Base-by-base conservation (phyloP, 1,140 invertebrate species). In the Zaprionus ghesquierei region DNA sequence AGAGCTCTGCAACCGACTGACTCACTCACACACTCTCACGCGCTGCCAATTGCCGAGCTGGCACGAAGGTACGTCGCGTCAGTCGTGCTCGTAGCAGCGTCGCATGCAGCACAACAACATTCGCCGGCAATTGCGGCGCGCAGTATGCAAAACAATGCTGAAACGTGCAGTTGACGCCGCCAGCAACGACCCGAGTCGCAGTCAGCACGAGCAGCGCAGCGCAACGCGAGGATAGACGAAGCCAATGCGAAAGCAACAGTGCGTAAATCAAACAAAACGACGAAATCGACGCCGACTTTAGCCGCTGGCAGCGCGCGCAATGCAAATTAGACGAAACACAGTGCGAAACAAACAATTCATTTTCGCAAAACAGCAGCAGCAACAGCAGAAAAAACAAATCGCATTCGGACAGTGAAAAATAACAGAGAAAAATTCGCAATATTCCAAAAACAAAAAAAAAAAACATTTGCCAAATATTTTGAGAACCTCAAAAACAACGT, bases 111-210 rank as follows among this genome's bases (percentile, higher is more conserved):
- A 79, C 73, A 87, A 87, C 84, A 84, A 89, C 78, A 89, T 89
- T 84, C 79, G 84, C 84, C 84, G 84, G 84, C 84, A 64, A 77
- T 44, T 74, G 84, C 73, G 69, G 54, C 84, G 69, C 79, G 50
- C 84, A 87, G 84, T 87, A 87, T 87, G 84, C 84, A 87, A 87
- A 87, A 87, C 84, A 87, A 87, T 74, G 73, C 84, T 75, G 84
- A 71, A 84, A 87, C 84, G 84, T 89, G 84, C 84, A 87, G 84
- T 86, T 86, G 75, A 38, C 70, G 51, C 60, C 1, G 55, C 29
- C 63, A 72, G 29, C 31, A 61, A 13, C 38, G 38, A 69, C 1
- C 55, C 13, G 12, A 35, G n/a, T n/a, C n/a, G n/a, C n/a, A n/a
- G n/a, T n/a, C n/a, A n/a, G 20, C 27, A 25, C n/a, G 55, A 38